Evolutionary conservation across 2,888 invertebrate genomes (phyloP), one percentile per base, ranked within the genome.

Genomic region (Eubasilissa splendida): DNA sequence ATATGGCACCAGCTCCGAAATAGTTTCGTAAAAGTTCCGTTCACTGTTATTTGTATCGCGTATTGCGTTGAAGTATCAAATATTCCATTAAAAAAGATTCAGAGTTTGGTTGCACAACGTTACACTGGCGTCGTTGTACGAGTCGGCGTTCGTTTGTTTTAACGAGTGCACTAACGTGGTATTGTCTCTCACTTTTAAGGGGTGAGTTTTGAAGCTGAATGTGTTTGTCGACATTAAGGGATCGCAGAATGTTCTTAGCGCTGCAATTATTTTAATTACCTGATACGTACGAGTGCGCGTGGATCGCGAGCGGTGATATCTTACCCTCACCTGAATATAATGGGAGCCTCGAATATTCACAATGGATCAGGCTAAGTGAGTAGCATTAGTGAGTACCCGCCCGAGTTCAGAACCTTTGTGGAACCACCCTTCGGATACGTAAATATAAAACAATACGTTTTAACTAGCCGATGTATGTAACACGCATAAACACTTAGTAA

Each of bases 251-350:
- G 52, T 71, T 71, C 71, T 71, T 71, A 33, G 54, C 54, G 33
- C 5, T 12, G 54, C 71, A 71, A 71, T 71, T 71, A 71, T 54
- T 54, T 53, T 71, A 71, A 71, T 56, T 22, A 11, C 7, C 71
- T 12, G 71, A 71, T 71, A 71, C 31, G 54, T 71, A 54, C 42
- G 42, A 42, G 42, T 42, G 42, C 42, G 22, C 22, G 22, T 31
- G 53, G 9, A 53, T 66, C 50, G 11, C 31, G 71, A 71, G 54
- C 54, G 53, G 12, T 71, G 22, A 54, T 31, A 71, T 71, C 22
- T 71, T 31, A 42, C 14, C 14, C 14, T 54, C 71, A 56, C 68
- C 68, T 68, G 68, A 42, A 68, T 50, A 8, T 33, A 63, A 63
- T 63, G 12, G 31, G 5, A 31, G 33, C 11, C 12, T 5, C 11